A percentile compares a stretch with the other conserved stretches of the same genome.
Conservation (phyloP, 2,113 vertebrate species). For the Amblyornis subalaris region DNA sequence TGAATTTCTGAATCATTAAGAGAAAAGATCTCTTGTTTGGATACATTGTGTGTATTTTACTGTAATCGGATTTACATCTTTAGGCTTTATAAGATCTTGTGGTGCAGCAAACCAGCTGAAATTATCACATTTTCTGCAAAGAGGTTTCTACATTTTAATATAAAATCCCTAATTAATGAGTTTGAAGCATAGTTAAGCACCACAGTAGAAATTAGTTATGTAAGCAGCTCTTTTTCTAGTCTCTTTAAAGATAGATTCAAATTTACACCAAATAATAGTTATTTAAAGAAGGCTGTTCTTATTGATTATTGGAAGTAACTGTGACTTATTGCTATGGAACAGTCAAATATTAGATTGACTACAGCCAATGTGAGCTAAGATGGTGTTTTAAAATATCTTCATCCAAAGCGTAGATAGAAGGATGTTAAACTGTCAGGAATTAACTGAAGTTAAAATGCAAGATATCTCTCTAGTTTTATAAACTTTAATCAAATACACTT, state of each 20-base stretch:
- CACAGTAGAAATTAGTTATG: not conserved
- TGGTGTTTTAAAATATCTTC: not conserved
- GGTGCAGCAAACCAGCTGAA: not conserved
- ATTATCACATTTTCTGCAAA: not conserved
- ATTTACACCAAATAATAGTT: not conserved
- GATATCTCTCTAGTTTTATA: not conserved
- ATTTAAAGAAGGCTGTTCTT: not conserved
- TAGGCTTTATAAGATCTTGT: conserved; percentile 55
- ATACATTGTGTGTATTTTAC: conserved; percentile 49
- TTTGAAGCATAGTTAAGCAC: not conserved
- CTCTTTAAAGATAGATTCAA: not conserved
- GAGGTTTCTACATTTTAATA: not conserved
- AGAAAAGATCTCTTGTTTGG: conserved; percentile 64
- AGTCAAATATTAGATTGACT: not conserved
- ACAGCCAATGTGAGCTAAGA: not conserved
- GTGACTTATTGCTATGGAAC: not conserved
- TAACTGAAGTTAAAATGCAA: not conserved
- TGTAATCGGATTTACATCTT: conserved; percentile 69
- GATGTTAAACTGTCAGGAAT: not conserved
- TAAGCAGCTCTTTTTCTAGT: not conserved
- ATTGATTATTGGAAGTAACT: not conserved
- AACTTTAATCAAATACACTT: not conserved
- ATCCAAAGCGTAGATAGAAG: not conserved
- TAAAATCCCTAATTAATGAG: conserved; percentile 38
- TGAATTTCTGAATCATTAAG: conserved; percentile 35